Percentiles rank a stretch among this genome's conserved stretches.
Evolutionary conservation across 2,888 invertebrate species (phyloP).

Genomic region (Agriotes lineatus): DNA sequence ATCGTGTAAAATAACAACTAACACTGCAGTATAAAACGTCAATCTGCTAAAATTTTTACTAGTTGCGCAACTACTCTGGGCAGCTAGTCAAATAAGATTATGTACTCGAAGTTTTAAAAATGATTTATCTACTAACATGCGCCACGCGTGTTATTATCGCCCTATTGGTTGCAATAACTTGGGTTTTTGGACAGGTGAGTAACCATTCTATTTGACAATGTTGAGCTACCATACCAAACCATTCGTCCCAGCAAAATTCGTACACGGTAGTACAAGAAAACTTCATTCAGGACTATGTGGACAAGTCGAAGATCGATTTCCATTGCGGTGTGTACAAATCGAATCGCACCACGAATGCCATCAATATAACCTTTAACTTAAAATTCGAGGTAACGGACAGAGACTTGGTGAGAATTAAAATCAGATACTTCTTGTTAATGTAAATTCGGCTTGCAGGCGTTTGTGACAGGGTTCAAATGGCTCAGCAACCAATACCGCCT

Average conservation of each 20-base stretch:
- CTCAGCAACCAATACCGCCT: conserved; percentile 24
- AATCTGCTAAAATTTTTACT: too few species aligned
- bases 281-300: neutral
- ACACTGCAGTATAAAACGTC: too few species aligned
- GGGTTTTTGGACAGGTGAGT: too few species aligned
- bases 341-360: conserved; percentile 12
- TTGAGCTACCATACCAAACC: too few species aligned
- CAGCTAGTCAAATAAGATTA: too few species aligned
- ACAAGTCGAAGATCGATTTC: neutral
- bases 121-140: too few species aligned
- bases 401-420: neutral
- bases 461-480: conserved; percentile 20
- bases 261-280: conserved; percentile 15
- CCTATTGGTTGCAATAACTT: too few species aligned
- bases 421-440: neutral
- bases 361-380: conserved; percentile 11
- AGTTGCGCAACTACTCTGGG: too few species aligned
- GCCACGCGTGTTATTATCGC: too few species aligned
- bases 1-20: too few species aligned
- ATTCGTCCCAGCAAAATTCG: conserved; percentile 9
- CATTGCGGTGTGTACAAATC: conserved; percentile 14
- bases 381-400: neutral
- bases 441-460: neutral
- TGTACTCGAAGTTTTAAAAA: too few species aligned
- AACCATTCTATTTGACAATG: too few species aligned